These are phyloP conservation scores for Chaenogobius annularis DNA, from an alignment of 2,113 vertebrate species.

Conservation along the genomic window DNA sequence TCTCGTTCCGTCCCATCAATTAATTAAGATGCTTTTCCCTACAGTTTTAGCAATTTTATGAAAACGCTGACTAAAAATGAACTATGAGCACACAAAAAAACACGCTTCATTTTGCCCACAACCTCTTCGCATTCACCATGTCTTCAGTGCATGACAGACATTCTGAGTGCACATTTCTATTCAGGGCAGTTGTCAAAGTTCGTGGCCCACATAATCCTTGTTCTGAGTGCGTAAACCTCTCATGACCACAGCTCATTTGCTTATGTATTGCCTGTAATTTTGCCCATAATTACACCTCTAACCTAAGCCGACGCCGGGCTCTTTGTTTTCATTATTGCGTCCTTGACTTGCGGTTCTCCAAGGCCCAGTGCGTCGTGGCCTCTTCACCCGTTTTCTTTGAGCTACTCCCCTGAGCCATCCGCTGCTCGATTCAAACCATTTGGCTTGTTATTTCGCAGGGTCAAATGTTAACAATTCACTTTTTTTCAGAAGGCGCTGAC, in stretches of 20 bases:
- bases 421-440: conserved; percentile 66
- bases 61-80: too few relatives aligned
- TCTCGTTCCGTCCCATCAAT: too few relatives aligned
- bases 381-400: conserved; percentile 51
- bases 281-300: conserved; percentile 43
- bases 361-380: conserved; percentile 40
- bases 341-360: conserved; percentile 44
- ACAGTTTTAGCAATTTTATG: too few relatives aligned
- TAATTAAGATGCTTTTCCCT: too few relatives aligned
- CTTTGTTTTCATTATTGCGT: conserved; percentile 49
- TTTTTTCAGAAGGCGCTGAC: conserved; percentile 58
- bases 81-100: too few relatives aligned
- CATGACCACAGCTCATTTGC: conserved; percentile 6
- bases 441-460: conserved; percentile 65
- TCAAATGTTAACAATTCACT: conserved; percentile 75
- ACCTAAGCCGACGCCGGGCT: conserved; percentile 39
- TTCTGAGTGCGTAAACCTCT: conserved; percentile 1
- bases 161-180: conserved; percentile 7
- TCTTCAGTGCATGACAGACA: conserved; percentile 7
- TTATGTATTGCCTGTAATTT: conserved; percentile 28
- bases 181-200: conserved; percentile 6
- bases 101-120: not conserved
- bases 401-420: conserved; percentile 42
- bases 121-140: not conserved
- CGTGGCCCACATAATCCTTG: conserved; percentile 9